phyloP scores from a whole-genome alignment of 2,797 vertebrate species.

The Masticophis lateralis region DNA sequence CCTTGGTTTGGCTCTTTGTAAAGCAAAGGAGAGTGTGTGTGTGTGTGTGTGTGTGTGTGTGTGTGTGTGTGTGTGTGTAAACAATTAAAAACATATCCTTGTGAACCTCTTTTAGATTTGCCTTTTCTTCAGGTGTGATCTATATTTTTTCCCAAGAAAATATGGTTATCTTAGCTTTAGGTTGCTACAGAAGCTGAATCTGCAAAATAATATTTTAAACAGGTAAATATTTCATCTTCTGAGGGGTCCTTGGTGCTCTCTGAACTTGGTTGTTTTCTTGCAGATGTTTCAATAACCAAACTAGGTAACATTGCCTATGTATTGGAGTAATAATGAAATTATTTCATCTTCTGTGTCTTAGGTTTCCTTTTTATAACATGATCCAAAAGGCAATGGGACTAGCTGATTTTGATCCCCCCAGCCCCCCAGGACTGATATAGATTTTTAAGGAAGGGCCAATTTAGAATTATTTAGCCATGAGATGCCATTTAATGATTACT shows the following conservation, averaged over 20 bases:
- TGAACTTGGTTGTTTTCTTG: neutral
- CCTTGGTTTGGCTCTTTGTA: neutral
- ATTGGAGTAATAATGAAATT: neutral
- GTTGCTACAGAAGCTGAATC: neutral
- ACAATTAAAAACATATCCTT: neutral
- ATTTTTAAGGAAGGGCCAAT: conserved; percentile 4
- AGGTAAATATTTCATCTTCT: neutral
- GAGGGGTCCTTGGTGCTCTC: neutral
- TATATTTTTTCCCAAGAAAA: neutral
- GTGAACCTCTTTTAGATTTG: neutral
- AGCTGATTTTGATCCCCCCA: neutral
- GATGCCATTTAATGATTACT: neutral
- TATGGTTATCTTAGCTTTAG: neutral
- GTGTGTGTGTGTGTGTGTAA: neutral
- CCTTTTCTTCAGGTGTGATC: neutral
- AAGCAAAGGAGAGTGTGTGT: neutral
- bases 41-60: neutral
- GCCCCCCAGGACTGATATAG: neutral
- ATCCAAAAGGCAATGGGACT: neutral
- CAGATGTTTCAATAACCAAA: neutral
- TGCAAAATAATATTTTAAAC: neutral
- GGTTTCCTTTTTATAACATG: neutral
- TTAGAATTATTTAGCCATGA: neutral
- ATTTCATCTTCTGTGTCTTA: neutral
- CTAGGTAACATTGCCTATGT: neutral